Evolutionary conservation across 2,113 vertebrate genomes (phyloP).

Genomic region (Microcebus tavaratra): DNA sequence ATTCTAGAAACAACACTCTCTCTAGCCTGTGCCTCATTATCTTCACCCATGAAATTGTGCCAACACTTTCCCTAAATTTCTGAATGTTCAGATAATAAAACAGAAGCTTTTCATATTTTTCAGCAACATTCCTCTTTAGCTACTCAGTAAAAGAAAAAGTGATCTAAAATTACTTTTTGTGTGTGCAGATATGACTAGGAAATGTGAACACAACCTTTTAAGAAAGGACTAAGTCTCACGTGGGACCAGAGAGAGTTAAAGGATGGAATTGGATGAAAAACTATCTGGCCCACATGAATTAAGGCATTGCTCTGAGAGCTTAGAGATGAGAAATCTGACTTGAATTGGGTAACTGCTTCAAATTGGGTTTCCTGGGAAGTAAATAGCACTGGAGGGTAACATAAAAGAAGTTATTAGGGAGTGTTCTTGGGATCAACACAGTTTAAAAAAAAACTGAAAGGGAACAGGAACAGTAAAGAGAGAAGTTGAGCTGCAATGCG

Average conservation of each 20-base stretch:
- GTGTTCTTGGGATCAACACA: neutral
- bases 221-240: neutral
- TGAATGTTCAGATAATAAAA: neutral
- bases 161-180: neutral
- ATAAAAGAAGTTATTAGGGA: neutral
- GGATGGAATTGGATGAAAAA: neutral
- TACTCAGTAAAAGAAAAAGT: neutral
- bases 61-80: neutral
- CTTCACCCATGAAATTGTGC: neutral
- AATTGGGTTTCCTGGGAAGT: neutral
- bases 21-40: neutral
- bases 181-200: neutral
- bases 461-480: neutral
- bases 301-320: neutral
- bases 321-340: neutral
- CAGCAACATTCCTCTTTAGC: neutral
- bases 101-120: neutral
- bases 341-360: neutral
- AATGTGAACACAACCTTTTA: neutral
- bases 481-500: neutral
- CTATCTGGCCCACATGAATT: neutral
- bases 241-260: neutral
- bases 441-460: neutral
- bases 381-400: neutral
- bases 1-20: neutral